Conservation (phyloP, 2,797 vertebrate genomes). For the Pelodytes ibericus region DNA sequence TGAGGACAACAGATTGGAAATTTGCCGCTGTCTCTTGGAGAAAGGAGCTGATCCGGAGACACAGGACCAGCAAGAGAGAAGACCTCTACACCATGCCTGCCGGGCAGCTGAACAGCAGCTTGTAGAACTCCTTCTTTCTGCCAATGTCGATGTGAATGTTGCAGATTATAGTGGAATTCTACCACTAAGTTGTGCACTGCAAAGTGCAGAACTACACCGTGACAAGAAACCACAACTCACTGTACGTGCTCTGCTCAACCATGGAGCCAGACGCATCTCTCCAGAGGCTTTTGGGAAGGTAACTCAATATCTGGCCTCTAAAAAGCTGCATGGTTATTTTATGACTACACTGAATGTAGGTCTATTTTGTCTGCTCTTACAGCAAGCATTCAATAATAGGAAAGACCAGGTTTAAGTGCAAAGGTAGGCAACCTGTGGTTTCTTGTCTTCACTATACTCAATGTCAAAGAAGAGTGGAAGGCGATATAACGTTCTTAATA, state of each 20-base stretch:
- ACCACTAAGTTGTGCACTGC: slow-evolving; percentile 69
- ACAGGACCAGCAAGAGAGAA: slow-evolving; percentile 67
- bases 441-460: too few relatives aligned
- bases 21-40: slow-evolving; percentile 67
- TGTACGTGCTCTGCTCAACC: slow-evolving; percentile 72
- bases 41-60: slow-evolving; percentile 58
- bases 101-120: slow-evolving; percentile 61
- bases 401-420: too few relatives aligned
- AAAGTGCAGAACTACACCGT: slow-evolving; percentile 47
- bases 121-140: slow-evolving; percentile 65
- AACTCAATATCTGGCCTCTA: slow-evolving; percentile 6
- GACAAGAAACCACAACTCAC: slow-evolving; percentile 60
- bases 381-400: too few relatives aligned
- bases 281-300: slow-evolving; percentile 75
- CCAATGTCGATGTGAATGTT: slow-evolving; percentile 67
- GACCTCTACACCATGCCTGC: slow-evolving; percentile 74
- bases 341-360: too few relatives aligned
- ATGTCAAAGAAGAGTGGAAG: too few relatives aligned
- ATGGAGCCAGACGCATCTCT: slow-evolving; percentile 72
- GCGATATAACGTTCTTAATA: too few relatives aligned
- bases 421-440: too few relatives aligned
- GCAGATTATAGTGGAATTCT: slow-evolving; percentile 72
- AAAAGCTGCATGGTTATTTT: neutral
- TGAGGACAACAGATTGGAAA: slow-evolving; percentile 52
- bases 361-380: too few relatives aligned